phyloP scores from a whole-genome alignment of 2,888 invertebrate genomes.

The Chaitophorus viminalis region DNA sequence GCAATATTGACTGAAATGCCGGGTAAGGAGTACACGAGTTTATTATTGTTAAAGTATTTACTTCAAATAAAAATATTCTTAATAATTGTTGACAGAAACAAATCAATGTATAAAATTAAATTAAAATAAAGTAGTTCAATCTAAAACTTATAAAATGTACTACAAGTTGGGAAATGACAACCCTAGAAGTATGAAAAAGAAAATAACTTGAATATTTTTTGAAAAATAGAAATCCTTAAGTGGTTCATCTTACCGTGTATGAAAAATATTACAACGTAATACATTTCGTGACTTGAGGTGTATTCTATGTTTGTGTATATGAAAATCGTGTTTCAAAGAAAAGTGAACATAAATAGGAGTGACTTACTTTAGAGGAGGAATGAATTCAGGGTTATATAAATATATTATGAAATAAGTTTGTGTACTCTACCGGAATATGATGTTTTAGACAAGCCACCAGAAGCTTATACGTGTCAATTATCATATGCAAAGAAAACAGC shows the following conservation, averaged over 20 bases:
- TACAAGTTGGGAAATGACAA: no score
- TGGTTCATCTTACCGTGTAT: background rate
- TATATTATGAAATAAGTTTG: constrained; percentile 4
- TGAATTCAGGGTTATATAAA: background rate
- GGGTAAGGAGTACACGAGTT: constrained; percentile 14
- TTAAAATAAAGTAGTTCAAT: no score
- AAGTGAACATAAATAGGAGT: constrained; percentile 1
- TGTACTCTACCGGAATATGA: constrained; percentile 12
- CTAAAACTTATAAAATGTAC: no score
- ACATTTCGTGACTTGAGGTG: no score
- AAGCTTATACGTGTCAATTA: background rate
- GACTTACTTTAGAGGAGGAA: background rate
- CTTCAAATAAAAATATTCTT: background rate
- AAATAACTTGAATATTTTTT: background rate
- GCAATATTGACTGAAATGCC: background rate
- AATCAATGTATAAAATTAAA: no score
- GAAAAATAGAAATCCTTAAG: background rate
- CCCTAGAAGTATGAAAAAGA: no score
- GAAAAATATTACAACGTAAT: background rate
- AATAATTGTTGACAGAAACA: no score
- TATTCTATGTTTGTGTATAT: no score
- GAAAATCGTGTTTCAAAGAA: constrained; percentile 22
- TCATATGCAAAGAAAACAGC: background rate
- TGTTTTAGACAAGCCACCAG: constrained; percentile 13
- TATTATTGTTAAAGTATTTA: background rate